Evolutionary conservation across 2,113 vertebrate genomes (phyloP), one percentile per base, ranked within the genome.

Genomic region (Lasiurus borealis): DNA sequence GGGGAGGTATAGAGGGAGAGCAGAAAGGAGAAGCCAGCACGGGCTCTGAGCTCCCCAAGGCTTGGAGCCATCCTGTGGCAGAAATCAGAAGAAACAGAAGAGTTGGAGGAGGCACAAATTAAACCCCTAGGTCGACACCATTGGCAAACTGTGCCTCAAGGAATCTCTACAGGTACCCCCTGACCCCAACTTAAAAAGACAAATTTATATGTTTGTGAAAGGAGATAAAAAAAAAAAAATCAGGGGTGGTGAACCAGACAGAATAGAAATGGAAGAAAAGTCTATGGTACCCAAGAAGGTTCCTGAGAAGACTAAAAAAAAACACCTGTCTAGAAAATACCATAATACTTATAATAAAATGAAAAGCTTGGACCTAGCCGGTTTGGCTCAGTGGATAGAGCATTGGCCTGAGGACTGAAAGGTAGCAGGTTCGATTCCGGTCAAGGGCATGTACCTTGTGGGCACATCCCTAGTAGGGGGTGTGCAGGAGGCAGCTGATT

Each of bases 51-150:
- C 40, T 57, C 64, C 85, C 64, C 78, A 84, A 69, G 59, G 5
- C 48, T 90, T 80, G 68, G 25, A 85, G 90, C 90, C 86, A 80
- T 34, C 84, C 90, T 76, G 76, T 93, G 95, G 97, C 54, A 82
- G 72, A 68, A 92, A 64, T 50, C 0, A 64, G 73, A 92, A 81
- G 80, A 96, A 89, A 73, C 0, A n/a, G 62, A 64, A 71, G 12
- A n/a, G 5, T 25, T 34, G 3, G 4, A 46, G 40, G 57, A 73
- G 36, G 59, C 31, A 50, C 57, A 27, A 15, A 36, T 34, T 10
- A 52, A 82, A 59, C 29, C 13, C 21, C 18, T 29, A 34, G 1
- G 3, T 19, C 40, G 14, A 34, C 2, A 3, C 25, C 48, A 21
- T 27, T 11, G 64, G 68, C n/a, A 83, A 69, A 72, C 29, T 23